These are phyloP conservation scores for Heliornis fulica DNA, from an alignment of 2,113 vertebrate species.

Conservation along the genomic window DNA sequence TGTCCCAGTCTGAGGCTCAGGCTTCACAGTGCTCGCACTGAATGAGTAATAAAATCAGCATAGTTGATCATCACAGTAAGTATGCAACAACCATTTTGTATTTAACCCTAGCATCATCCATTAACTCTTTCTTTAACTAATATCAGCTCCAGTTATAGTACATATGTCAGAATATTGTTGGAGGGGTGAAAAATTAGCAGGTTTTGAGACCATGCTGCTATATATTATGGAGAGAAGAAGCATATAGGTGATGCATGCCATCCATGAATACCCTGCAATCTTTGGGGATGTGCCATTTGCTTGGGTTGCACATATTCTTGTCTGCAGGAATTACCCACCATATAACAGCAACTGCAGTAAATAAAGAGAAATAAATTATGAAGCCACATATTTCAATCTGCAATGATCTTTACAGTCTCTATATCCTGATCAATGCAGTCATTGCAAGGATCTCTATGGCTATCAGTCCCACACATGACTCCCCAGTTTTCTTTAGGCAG, in stretches of 20 bases:
- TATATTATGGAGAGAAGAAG: background rate
- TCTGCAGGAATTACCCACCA: background rate
- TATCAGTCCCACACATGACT: background rate
- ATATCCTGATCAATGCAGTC: background rate
- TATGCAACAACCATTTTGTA: background rate
- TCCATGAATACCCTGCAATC: background rate
- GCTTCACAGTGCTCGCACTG: background rate
- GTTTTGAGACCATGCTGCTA: background rate
- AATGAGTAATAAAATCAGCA: background rate
- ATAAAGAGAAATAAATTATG: background rate
- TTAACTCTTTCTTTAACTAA: background rate
- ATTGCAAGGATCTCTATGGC: background rate
- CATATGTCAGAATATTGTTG: background rate
- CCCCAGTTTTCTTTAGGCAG: background rate
- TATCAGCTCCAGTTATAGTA: background rate
- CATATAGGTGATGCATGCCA: rapidly evolving
- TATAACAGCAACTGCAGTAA: background rate
- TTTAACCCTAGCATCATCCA: background rate
- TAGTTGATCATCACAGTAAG: background rate
- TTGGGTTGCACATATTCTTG: background rate
- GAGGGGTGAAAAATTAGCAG: background rate
- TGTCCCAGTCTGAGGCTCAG: background rate
- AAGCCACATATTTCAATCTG: background rate
- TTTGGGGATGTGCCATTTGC: background rate
- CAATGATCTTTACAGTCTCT: background rate